Percentiles rank a stretch among this genome's conserved stretches.
Conservation (phyloP, 2,113 vertebrate genomes). For the Illadopsis cleaveri region DNA sequence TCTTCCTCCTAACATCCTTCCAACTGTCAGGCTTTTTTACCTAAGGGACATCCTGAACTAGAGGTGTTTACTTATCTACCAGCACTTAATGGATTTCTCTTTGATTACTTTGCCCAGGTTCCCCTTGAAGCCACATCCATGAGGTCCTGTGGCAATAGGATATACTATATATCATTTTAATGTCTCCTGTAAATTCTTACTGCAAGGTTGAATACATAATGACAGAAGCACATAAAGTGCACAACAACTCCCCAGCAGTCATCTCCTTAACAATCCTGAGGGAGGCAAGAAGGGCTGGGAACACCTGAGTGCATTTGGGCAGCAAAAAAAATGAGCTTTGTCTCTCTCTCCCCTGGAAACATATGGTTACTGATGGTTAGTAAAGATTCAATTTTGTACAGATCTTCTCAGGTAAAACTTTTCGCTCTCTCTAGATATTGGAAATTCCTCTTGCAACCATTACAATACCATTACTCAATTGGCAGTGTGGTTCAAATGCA, state of each 20-base stretch:
- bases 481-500: background rate
- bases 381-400: background rate
- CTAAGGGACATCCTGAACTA: background rate
- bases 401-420: background rate
- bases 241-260: background rate
- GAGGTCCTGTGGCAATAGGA: background rate
- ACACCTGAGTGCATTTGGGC: background rate
- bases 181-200: background rate
- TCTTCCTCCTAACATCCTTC: background rate
- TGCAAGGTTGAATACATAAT: background rate
- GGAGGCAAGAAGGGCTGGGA: background rate
- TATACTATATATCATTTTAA: background rate
- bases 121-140: background rate
- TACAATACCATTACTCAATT: background rate
- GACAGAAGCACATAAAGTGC: background rate
- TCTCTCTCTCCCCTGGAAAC: background rate
- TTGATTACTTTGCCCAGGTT: background rate
- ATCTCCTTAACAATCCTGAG: background rate
- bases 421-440: background rate
- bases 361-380: background rate
- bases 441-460: background rate
- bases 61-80: background rate
- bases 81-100: background rate
- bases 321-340: background rate
- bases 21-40: background rate